Evolutionary conservation across 92 coral and sea anemone species (phyloP), one percentile per base, ranked within the genome.

Genomic region (Heteractis magnifica): DNA sequence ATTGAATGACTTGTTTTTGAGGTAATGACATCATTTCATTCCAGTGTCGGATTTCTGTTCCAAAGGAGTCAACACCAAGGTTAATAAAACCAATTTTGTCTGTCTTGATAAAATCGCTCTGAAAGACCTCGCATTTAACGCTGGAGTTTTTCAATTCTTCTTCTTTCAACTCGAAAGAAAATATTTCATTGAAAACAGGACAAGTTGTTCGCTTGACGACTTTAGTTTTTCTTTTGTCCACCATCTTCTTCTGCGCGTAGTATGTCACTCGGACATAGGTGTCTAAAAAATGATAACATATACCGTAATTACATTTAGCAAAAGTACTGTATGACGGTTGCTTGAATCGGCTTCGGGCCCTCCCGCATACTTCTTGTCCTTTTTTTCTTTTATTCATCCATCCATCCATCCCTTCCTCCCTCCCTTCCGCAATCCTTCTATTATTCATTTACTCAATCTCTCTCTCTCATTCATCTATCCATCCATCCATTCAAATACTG

Each of bases 1-100:
- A n/a, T n/a, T n/a, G n/a, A n/a, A n/a, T n/a, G n/a, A n/a, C 76
- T 77, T 92, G 92, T 79, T 95, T 95, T 18, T 91, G 92, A 60
- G 98, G 98, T 58, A 95, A 81, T 84, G 91, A 78, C 71, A 95
- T 89, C 98, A 95, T 88, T 78, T 95, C 98, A 75, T 92, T 88
- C 98, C 98, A 95, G 41, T 95, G 98, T 4, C 98, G 91, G 15
- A 95, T 88, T 70, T 95, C 98, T 4, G 93, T 86, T 15, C 92
- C 92, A 83, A 86, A 88, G 16, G 98, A 90, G 49, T 95, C 92
- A 56, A 92, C 59, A 14, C 98, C 98, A 6, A 95, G 84, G 50
- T 77, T 92, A 10, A 95, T 90, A 49, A 65, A 79, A 48, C 98
- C 98, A 23, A 95, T 84, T 80, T 87, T 91, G 50, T 90, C 94